Evolutionary conservation across 2,113 vertebrate species (phyloP), one percentile per base, ranked within the genome.

Genomic region (Burhinus oedicnemus): DNA sequence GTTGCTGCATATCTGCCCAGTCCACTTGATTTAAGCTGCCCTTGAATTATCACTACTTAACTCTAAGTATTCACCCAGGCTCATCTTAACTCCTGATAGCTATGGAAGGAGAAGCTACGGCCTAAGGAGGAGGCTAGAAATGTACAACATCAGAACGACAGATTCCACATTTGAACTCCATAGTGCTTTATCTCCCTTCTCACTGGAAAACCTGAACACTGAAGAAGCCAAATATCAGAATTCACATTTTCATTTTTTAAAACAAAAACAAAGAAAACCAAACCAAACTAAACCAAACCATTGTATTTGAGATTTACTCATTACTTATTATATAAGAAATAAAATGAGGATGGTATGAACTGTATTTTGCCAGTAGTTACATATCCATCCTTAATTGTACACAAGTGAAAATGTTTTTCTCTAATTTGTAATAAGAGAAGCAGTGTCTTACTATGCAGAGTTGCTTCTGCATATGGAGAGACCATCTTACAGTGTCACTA

Each of bases 231-330:
- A 36, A 23, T 62, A 58, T 27, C 34, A 89, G 42, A 70, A 74
- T 9, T 84, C 38, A 51, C 2, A 5, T 54, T 66, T 70, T 74
- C 40, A 2, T 8, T 29, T 61, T 8, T 30, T 57, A 40, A 61
- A 38, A 57, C 4, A 3, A 60, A 61, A 70, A 2, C 19, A 69
- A 78, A 72, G 0, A 36, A 83, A 69, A 55, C 0, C 17, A 54
- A 76, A 64, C 1, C 9, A 49, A 77, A 55, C 0, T 9, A 82
- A 91, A 40, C 1, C 8, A 49, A 76, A 21, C 11, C 6, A 36
- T 5, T 83, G 2, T 42, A 66, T 75, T 27, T 66, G 40, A 86
- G 20, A 5, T 90, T 83, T 74, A 42, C 2, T 66, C 14, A 85
- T 64, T 77, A 45, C 11, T 87, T 18, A 16, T 69, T n/a, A 29